Conservation (phyloP, 1,140 invertebrate genomes). For the Protaetia brevitarsis region DNA sequence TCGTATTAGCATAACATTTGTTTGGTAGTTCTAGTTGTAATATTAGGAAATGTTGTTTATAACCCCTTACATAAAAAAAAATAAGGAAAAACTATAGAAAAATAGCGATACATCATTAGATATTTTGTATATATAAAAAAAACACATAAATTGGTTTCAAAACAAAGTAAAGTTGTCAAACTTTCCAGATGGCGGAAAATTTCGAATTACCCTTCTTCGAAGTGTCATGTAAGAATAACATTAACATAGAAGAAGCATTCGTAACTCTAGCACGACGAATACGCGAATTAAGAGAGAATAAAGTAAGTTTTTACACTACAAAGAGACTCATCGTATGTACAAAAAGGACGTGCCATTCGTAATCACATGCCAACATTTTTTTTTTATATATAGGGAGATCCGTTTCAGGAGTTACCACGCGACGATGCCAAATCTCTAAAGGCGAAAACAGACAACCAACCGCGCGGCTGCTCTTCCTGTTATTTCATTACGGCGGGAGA, state of each 20-base stretch:
- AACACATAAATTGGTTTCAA: too few species aligned
- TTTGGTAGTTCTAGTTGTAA: too few species aligned
- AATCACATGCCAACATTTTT: not conserved
- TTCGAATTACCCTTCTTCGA: constrained; percentile 92
- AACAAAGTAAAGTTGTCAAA: not conserved
- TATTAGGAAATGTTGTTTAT: too few species aligned
- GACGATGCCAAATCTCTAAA: constrained; percentile 34
- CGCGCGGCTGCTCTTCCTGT: constrained; percentile 36
- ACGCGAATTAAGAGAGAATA: constrained; percentile 70
- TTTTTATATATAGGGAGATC: constrained; percentile 32
- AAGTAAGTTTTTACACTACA: constrained; percentile 53
- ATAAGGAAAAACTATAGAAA: not conserved
- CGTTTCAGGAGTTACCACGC: constrained; percentile 33
- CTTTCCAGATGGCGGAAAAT: constrained; percentile 77
- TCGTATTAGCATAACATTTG: too few species aligned
- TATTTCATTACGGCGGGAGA: constrained; percentile 9
- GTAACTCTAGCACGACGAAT: constrained; percentile 78
- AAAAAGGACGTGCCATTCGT: not conserved
- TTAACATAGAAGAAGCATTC: constrained; percentile 86
- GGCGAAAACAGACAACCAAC: constrained; percentile 34
- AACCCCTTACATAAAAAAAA: too few species aligned
- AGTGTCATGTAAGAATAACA: constrained; percentile 86
- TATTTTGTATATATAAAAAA: too few species aligned
- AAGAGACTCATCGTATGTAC: too few species aligned
- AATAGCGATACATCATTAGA: too few species aligned